Evolutionary conservation across 2,797 vertebrate genomes (phyloP).

Genomic region (Aplochiton taeniatus): DNA sequence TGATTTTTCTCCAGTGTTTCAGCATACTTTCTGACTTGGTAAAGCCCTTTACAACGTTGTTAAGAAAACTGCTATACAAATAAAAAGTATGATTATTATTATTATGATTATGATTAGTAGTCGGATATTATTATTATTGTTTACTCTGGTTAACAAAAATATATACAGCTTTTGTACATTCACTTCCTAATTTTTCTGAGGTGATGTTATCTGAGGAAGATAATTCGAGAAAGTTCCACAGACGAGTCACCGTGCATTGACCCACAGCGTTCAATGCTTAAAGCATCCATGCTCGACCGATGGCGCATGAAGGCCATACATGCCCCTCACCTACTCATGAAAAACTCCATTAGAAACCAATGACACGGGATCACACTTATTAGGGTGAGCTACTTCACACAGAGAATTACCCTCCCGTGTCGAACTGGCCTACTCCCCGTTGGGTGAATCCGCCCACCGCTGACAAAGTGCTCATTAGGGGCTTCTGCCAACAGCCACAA

Average conservation of each 20-base stretch:
- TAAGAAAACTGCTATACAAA: no score
- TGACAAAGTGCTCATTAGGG: conserved; percentile 71
- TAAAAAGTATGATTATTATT: no score
- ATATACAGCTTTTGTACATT: no score
- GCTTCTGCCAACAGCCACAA: conserved; percentile 53
- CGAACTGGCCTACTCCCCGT: conserved; percentile 44
- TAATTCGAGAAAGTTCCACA: no score
- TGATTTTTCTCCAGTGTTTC: conserved; percentile 44
- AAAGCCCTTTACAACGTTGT: no score
- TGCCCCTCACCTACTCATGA: conserved; percentile 41
- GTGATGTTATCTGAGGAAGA: no score
- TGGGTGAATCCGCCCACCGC: conserved; percentile 64
- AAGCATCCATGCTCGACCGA: not conserved
- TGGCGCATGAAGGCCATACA: conserved; percentile 4
- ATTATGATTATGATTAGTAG: no score
- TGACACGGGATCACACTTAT: conserved; percentile 56
- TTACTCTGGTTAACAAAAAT: no score
- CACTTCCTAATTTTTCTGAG: no score
- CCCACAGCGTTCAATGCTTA: not conserved
- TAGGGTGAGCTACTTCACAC: conserved; percentile 49
- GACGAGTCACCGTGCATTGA: no score
- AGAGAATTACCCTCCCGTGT: conserved; percentile 59
- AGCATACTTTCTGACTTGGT: conserved; percentile 25
- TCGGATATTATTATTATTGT: no score
- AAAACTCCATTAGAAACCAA: conserved; percentile 59